Conservation (phyloP, 1,140 invertebrate genomes). For the Littorina saxatilis region DNA sequence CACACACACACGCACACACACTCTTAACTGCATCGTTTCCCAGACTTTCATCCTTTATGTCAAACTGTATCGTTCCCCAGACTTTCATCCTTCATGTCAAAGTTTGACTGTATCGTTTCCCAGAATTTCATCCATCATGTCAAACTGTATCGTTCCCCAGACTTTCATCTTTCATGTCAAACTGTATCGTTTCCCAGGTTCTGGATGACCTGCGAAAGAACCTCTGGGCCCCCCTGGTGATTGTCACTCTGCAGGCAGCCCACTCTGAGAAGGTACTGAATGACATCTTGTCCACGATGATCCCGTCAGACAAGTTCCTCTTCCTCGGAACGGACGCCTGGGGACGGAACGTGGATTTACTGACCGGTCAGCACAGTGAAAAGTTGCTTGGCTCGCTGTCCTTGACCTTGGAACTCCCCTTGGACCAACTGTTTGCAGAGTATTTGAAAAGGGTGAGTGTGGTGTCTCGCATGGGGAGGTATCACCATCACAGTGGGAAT, state of each 20-base stretch:
- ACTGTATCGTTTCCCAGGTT: no score
- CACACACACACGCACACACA: no score
- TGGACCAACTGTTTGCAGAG: not conserved
- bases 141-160: no score
- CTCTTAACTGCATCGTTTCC: no score
- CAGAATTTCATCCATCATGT: no score
- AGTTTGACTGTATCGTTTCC: no score
- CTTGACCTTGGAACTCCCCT: slow-evolving; percentile 6
- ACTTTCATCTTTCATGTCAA: no score
- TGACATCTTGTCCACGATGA: slow-evolving; percentile 8
- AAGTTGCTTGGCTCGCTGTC: slow-evolving; percentile 21
- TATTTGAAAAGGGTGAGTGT: slow-evolving; percentile 13
- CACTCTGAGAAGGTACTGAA: slow-evolving; percentile 11
- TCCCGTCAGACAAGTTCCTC: slow-evolving; percentile 3
- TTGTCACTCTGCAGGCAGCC: slow-evolving; percentile 28
- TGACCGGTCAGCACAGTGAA: not conserved
- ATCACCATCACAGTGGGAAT: no score
- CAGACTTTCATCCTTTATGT: no score
- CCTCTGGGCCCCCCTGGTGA: slow-evolving; percentile 34
- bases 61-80: no score
- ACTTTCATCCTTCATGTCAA: no score
- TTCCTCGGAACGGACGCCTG: slow-evolving; percentile 33
- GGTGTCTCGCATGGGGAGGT: no score
- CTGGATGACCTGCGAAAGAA: slow-evolving; percentile 32
- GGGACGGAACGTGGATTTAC: not conserved